Percentiles rank a stretch among this genome's conserved stretches.
Conservation (phyloP, 2,888 invertebrate species). For the Pammene aurita region DNA sequence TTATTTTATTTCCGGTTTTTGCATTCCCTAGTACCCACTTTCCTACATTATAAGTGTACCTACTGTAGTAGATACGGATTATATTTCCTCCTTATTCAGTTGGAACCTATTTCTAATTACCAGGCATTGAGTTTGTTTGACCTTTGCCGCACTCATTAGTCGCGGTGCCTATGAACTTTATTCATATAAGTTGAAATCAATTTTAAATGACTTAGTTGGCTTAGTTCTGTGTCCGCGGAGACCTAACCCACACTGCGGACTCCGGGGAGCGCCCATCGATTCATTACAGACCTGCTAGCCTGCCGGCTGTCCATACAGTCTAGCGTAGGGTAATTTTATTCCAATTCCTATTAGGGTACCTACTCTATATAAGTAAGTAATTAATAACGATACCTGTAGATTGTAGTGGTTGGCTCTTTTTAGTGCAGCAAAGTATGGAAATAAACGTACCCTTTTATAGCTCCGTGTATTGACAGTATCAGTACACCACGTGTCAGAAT, state of each 20-base stretch:
- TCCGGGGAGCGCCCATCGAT: conserved; percentile 60
- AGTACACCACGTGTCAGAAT: too few relatives aligned
- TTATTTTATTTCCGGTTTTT: too few relatives aligned
- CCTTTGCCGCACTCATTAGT: background rate
- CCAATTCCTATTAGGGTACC: background rate
- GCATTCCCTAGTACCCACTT: too few relatives aligned
- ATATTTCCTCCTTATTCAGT: background rate
- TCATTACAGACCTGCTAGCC: conserved; percentile 57
- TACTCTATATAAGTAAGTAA: conserved; percentile 1
- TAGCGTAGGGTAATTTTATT: conserved; percentile 29
- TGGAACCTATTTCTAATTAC: too few relatives aligned
- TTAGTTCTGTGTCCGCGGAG: conserved; percentile 45
- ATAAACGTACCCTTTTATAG: too few relatives aligned
- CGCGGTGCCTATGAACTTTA: background rate
- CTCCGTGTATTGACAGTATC: too few relatives aligned
- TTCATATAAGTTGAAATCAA: conserved; percentile 11
- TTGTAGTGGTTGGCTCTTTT: too few relatives aligned
- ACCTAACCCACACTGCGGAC: conserved; percentile 52
- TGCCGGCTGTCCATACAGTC: conserved; percentile 47
- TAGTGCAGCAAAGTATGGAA: too few relatives aligned
- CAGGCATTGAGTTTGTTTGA: too few relatives aligned
- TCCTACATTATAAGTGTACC: too few relatives aligned
- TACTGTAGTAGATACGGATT: too few relatives aligned
- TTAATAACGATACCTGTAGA: background rate
- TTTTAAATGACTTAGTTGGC: conserved; percentile 24